A percentile compares a stretch with the other conserved stretches of the same genome.
phyloP scores from a whole-genome alignment of 2,888 invertebrate species.

The Drosophila multiciliata region DNA sequence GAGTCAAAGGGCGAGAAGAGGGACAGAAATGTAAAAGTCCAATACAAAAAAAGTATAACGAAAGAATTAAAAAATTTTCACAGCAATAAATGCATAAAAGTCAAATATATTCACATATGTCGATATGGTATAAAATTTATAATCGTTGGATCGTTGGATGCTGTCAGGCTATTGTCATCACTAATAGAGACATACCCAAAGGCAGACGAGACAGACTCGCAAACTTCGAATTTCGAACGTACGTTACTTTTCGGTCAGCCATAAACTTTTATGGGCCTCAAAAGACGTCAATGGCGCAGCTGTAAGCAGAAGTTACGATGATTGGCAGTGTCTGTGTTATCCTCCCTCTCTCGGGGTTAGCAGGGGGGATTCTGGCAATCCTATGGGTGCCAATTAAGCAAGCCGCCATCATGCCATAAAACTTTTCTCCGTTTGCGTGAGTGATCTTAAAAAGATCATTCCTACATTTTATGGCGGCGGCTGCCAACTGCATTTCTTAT shows the following conservation, averaged over 20 bases:
- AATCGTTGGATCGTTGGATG: conserved; percentile 65
- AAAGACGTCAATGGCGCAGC: conserved; percentile 75
- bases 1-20: conserved; percentile 24
- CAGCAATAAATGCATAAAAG: conserved; percentile 80
- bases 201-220: conserved; percentile 16
- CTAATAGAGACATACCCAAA: conserved; percentile 78
- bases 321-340: conserved; percentile 45
- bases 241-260: conserved; percentile 70
- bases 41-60: conserved; percentile 72
- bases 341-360: conserved; percentile 25
- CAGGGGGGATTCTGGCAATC: conserved; percentile 62
- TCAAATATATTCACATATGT: conserved; percentile 48
- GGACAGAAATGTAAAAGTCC: conserved; percentile 65
- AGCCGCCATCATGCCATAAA: conserved; percentile 64
- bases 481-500: conserved; percentile 46
- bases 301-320: conserved; percentile 75
- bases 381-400: conserved; percentile 76
- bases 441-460: conserved; percentile 72
- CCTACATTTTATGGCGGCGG: conserved; percentile 59
- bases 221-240: conserved; percentile 65
- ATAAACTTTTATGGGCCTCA: conserved; percentile 70
- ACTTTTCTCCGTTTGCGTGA: conserved; percentile 67
- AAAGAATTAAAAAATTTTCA: conserved; percentile 79
- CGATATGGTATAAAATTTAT: conserved; percentile 70
- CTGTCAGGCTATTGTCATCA: conserved; percentile 60